Evolutionary conservation across 2,797 vertebrate species (phyloP), one percentile per base, ranked within the genome.

Genomic region (Perodicticus potto): DNA sequence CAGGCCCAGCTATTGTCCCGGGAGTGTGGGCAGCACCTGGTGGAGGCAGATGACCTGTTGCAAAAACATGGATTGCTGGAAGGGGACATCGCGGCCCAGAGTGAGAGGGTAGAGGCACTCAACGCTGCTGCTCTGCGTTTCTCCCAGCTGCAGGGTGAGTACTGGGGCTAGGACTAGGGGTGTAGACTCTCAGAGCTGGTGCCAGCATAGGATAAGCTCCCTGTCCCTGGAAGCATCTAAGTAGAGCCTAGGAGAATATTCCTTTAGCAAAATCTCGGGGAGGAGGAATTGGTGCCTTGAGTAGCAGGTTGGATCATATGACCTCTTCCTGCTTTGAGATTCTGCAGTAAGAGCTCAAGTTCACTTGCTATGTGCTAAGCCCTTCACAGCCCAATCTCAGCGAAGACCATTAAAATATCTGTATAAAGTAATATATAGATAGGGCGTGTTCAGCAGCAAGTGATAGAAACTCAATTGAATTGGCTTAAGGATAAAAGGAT

Each of bases 1-100:
- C 96, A 99, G 99, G 98, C 99, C 76, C 99, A 99, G 97, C 98
- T 99, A 98, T 98, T 99, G 49, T 99, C 99, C 0, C 99, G 99
- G 97, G 99, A 99, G 73, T 98, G 99, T 55, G 99, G 99, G 77
- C 99, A 99, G 94, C 99, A 99, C 85, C 99, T 99, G 11, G 98
- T 99, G 96, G 99, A 99, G 98, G 99, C 99, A 0, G 99, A 99
- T 3, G 99, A 99, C 97, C 98, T 99, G 23, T 97, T 99, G 94
- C 99, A 99, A 99, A 99, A 99, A 93, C 99, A 99, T 3, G 98
- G 98, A 63, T 98, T 99, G 29, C 98, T 99, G 97, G 99, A 99
- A 94, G 99, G 99, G 0, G 99, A 99, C 96, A 99, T 99, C 4
- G n/a, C 98, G 0, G 99, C 99, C 3, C 99, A 99, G 98, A 99